phyloP scores from a whole-genome alignment of 1,140 invertebrate species.

The Micrasema longulum region DNA sequence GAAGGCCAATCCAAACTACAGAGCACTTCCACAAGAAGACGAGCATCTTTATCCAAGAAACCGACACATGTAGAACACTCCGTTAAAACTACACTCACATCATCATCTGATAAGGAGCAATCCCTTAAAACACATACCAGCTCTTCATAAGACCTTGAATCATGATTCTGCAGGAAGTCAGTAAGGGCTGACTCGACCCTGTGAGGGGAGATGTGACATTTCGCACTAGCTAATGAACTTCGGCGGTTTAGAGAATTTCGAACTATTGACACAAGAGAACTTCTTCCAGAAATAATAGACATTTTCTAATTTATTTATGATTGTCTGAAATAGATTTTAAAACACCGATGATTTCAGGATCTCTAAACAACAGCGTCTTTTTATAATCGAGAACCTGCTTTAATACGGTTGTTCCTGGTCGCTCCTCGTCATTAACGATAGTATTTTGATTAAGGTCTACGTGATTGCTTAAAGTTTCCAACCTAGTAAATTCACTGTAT shows the following conservation, averaged over 20 bases:
- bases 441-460: slow-evolving; percentile 59
- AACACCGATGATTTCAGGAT: slow-evolving; percentile 63
- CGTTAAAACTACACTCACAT: slow-evolving; percentile 61
- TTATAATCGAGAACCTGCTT: slow-evolving; percentile 66
- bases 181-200: slow-evolving; percentile 61
- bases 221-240: slow-evolving; percentile 57
- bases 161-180: slow-evolving; percentile 57
- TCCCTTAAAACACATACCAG: slow-evolving; percentile 62
- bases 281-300: slow-evolving; percentile 57
- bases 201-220: slow-evolving; percentile 59
- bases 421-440: slow-evolving; percentile 58
- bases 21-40: slow-evolving; percentile 60
- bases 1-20: slow-evolving; percentile 61
- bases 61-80: slow-evolving; percentile 62
- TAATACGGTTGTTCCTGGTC: slow-evolving; percentile 58
- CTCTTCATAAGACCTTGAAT: slow-evolving; percentile 59
- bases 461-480: slow-evolving; percentile 58
- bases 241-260: slow-evolving; percentile 62
- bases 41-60: slow-evolving; percentile 60
- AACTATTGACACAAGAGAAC: slow-evolving; percentile 62
- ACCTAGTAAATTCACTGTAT: slow-evolving; percentile 58
- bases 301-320: slow-evolving; percentile 64
- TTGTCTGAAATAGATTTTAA: slow-evolving; percentile 61
- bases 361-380: slow-evolving; percentile 62
- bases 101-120: slow-evolving; percentile 60